A percentile compares a stretch with the other conserved stretches of the same genome.
These are phyloP conservation scores for Karalla daura DNA, from an alignment of 2,797 vertebrate genomes.

Conservation along the genomic window DNA sequence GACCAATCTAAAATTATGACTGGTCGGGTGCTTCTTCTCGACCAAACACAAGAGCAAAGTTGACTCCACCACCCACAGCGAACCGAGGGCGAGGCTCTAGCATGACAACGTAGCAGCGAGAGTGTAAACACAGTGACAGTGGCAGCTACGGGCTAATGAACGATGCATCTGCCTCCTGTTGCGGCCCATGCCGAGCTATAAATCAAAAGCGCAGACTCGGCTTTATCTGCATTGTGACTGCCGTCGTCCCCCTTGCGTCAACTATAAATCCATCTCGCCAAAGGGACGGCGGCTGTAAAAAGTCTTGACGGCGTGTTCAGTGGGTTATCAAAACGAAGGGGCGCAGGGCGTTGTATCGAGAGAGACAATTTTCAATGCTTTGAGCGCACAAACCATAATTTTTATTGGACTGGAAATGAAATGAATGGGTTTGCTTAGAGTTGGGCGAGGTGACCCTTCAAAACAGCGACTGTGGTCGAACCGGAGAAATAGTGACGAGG, in stretches of 20 bases:
- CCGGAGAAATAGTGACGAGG: not conserved
- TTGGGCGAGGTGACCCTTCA: not conserved
- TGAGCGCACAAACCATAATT: not conserved
- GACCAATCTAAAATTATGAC: no score
- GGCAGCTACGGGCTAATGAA: not conserved
- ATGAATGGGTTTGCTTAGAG: not conserved
- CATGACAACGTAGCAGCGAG: not conserved
- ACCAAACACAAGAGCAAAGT: not conserved
- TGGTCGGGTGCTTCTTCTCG: not conserved
- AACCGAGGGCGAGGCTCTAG: not conserved
- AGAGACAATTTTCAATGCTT: not conserved
- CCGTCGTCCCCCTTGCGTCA: not conserved
- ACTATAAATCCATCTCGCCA: conserved; percentile 21
- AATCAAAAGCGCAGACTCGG: conserved; percentile 6
- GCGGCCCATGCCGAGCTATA: conserved; percentile 1
- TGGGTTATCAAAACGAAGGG: not conserved
- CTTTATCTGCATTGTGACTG: not conserved
- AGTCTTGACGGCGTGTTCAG: not conserved
- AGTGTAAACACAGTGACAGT: not conserved
- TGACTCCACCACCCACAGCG: not conserved
- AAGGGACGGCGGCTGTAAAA: conserved; percentile 1
- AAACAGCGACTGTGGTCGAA: not conserved
- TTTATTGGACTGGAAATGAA: not conserved
- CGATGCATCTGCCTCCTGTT: not conserved
- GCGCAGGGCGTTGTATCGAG: not conserved